Conservation (phyloP, 1,140 invertebrate genomes). For the Drosophila ercepeae region DNA sequence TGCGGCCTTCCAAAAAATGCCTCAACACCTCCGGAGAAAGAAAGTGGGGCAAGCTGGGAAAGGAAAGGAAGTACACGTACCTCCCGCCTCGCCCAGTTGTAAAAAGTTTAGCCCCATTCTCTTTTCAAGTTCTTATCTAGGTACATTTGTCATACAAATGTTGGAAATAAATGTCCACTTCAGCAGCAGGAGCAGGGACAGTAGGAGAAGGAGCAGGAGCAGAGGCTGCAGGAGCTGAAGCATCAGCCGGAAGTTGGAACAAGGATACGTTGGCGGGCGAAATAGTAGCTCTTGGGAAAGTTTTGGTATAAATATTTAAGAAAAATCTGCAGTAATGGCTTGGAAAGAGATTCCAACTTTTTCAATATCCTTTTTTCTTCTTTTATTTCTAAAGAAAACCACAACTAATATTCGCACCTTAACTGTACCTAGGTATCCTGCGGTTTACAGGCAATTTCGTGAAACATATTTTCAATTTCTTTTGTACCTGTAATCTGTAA, state of each 20-base stretch:
- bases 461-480: conserved; percentile 73
- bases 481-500: conserved; percentile 35
- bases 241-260: not conserved
- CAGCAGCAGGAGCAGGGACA: conserved; percentile 43
- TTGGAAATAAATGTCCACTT: conserved; percentile 73
- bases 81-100: conserved; percentile 5
- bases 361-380: too few species aligned
- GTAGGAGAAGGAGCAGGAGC: too few species aligned
- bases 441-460: conserved; percentile 66
- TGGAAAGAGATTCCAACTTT: too few species aligned
- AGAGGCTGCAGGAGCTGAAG: not conserved
- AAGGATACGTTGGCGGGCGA: conserved; percentile 1
- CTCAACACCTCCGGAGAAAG: conserved; percentile 29
- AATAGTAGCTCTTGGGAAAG: not conserved
- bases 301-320: too few species aligned
- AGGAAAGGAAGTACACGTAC: not conserved
- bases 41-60: not conserved
- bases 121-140: conserved; percentile 57
- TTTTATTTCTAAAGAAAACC: too few species aligned
- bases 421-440: conserved; percentile 12
- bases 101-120: conserved; percentile 50
- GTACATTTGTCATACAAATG: conserved; percentile 67
- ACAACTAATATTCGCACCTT: not conserved
- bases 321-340: too few species aligned
- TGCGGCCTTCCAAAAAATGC: conserved; percentile 28